A percentile compares a stretch with the other conserved stretches of the same genome.
Evolutionary conservation across 2,797 vertebrate genomes (phyloP).

Genomic region (Spinus pinus): DNA sequence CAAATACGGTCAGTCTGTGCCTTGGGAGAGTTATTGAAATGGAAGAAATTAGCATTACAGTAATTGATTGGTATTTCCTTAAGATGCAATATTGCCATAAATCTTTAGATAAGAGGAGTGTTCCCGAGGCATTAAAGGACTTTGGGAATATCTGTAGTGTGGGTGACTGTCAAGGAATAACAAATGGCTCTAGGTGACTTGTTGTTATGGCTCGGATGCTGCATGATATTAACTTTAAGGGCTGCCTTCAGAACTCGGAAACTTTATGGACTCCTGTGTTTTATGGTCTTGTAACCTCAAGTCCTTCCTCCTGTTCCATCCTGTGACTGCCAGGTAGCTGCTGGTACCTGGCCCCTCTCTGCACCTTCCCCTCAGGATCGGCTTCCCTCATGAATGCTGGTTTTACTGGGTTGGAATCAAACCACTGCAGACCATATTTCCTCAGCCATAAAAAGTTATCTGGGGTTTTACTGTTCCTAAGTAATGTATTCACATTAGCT

Average conservation of each 20-base stretch:
- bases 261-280: conserved; percentile 53
- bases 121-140: conserved; percentile 6
- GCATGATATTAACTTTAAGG: conserved; percentile 57
- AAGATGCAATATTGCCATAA: conserved; percentile 30
- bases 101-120: conserved; percentile 14
- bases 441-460: conserved; percentile 31
- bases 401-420: conserved; percentile 4
- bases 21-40: conserved; percentile 31
- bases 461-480: neutral
- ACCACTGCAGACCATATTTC: conserved; percentile 44
- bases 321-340: neutral
- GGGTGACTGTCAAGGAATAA: conserved; percentile 30
- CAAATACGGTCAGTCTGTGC: conserved; percentile 13
- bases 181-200: conserved; percentile 38
- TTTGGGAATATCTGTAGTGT: neutral
- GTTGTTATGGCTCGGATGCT: conserved; percentile 45
- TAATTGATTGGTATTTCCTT: conserved; percentile 61
- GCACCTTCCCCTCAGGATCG: neutral
- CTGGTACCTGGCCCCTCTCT: neutral
- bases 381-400: neutral
- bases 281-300: conserved; percentile 29
- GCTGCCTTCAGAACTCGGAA: conserved; percentile 6
- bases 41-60: conserved; percentile 42
- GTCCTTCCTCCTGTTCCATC: neutral
- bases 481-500: conserved; percentile 53